A percentile compares a stretch with the other conserved stretches of the same genome.
These are phyloP conservation scores for Anastatus disparis DNA, from an alignment of 1,140 invertebrate species.

Conservation along the genomic window DNA sequence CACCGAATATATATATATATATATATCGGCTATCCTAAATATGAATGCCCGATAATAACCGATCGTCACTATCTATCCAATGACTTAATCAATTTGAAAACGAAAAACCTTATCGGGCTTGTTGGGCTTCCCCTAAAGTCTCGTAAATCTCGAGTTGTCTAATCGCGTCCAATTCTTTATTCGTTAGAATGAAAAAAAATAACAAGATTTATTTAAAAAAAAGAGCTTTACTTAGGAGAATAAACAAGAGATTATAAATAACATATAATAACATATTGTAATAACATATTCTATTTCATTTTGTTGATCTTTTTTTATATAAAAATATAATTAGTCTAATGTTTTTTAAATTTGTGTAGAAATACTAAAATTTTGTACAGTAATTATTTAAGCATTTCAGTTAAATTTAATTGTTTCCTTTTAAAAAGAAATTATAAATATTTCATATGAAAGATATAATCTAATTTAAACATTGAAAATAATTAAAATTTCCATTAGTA, in stretches of 20 bases:
- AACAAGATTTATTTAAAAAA: slow-evolving; percentile 1
- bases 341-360: too few species aligned
- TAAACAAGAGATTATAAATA: slow-evolving; percentile 13
- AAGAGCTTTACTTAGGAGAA: not conserved
- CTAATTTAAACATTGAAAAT: too few species aligned
- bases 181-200: too few species aligned
- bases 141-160: slow-evolving; percentile 26
- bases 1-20: not conserved
- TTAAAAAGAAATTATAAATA: too few species aligned
- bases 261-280: not conserved
- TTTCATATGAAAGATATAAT: too few species aligned
- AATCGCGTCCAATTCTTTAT: slow-evolving; percentile 29
- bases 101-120: slow-evolving; percentile 24
- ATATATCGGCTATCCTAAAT: not conserved
- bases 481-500: too few species aligned
- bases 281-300: not conserved
- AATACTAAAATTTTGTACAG: too few species aligned
- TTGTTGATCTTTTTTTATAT: not conserved
- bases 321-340: too few species aligned
- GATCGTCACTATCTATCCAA: slow-evolving; percentile 26
- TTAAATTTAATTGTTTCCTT: too few species aligned
- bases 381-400: too few species aligned
- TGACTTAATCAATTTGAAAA: slow-evolving; percentile 35
- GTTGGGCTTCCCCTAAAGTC: slow-evolving; percentile 7
- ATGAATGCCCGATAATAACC: slow-evolving; percentile 5